Conservation (phyloP, 2,113 vertebrate species). For the Bostrychus sinensis region DNA sequence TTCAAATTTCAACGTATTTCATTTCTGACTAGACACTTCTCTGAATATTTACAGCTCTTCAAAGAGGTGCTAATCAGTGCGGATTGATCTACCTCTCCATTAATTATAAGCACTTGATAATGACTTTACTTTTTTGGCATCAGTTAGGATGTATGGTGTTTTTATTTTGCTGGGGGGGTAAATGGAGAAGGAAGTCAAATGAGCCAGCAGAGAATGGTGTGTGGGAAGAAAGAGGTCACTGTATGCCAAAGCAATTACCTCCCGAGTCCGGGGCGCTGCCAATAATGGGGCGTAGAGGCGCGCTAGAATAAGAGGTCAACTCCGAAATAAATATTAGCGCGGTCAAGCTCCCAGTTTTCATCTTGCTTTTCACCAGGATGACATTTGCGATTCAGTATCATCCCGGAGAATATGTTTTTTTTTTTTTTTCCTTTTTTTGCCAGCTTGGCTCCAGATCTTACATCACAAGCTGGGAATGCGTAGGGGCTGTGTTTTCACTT, state of each 20-base stretch:
- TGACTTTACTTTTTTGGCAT: conserved; percentile 39
- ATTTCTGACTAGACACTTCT: neutral
- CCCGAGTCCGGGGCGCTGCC: conserved; percentile 52
- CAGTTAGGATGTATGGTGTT: conserved; percentile 50
- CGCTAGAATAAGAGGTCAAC: conserved; percentile 53
- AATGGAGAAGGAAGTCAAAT: conserved; percentile 32
- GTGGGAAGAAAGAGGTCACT: conserved; percentile 71
- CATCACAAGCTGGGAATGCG: neutral
- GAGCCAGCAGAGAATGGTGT: conserved; percentile 50
- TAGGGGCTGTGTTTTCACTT: neutral
- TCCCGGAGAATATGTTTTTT: conserved; percentile 7
- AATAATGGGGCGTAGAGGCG: conserved; percentile 41
- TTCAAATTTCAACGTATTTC: neutral
- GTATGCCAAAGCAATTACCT: conserved; percentile 74
- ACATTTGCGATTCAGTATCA: conserved; percentile 19
- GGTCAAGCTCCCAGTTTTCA: conserved; percentile 35
- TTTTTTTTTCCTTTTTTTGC: too few relatives aligned
- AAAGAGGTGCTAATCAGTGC: conserved; percentile 26
- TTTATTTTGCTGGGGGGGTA: conserved; percentile 38
- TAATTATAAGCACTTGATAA: conserved; percentile 59
- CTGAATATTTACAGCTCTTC: conserved; percentile 13
- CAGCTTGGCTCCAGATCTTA: neutral
- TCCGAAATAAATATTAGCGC: conserved; percentile 45
- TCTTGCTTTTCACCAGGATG: conserved; percentile 37
- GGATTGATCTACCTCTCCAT: conserved; percentile 39